A percentile compares a stretch with the other conserved stretches of the same genome.
Evolutionary conservation across 1,140 invertebrate genomes (phyloP).

Genomic region (Campoletis sonorensis): DNA sequence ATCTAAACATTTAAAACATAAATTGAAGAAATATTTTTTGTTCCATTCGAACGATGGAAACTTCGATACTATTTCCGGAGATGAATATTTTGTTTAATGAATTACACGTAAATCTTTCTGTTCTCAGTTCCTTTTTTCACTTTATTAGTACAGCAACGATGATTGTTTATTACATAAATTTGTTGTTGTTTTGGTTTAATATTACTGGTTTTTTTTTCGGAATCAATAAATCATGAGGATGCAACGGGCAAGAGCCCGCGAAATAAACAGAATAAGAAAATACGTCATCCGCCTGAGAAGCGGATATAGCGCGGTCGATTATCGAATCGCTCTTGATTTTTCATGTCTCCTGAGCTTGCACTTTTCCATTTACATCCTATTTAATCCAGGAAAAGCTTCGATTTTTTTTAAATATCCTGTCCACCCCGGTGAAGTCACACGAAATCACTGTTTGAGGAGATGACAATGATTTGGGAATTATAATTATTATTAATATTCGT

Average conservation of each 20-base stretch:
- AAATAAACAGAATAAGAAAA: conserved; percentile 73
- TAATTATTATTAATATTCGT: background rate
- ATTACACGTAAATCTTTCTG: conserved; percentile 46
- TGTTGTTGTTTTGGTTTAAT: conserved; percentile 6
- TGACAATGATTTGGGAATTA: background rate
- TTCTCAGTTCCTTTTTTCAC: conserved; percentile 1
- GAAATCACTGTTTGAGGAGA: background rate
- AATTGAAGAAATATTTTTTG: no score
- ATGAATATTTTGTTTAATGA: background rate
- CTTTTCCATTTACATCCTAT: conserved; percentile 9
- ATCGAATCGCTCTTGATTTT: conserved; percentile 54
- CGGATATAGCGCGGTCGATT: conserved; percentile 66
- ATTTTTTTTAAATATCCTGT: conserved; percentile 1
- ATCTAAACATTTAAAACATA: no score
- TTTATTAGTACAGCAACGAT: conserved; percentile 70
- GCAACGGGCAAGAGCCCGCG: conserved; percentile 63
- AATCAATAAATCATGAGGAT: conserved; percentile 66
- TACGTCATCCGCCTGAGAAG: conserved; percentile 63
- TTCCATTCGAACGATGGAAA: no score
- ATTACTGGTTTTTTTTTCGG: background rate
- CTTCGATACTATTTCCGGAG: no score
- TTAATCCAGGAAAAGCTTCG: background rate
- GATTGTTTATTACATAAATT: conserved; percentile 68
- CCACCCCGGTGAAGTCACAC: background rate
- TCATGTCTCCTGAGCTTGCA: background rate